Evolutionary conservation across 1,140 invertebrate species (phyloP).

Genomic region (Paralvinella palmiformis): DNA sequence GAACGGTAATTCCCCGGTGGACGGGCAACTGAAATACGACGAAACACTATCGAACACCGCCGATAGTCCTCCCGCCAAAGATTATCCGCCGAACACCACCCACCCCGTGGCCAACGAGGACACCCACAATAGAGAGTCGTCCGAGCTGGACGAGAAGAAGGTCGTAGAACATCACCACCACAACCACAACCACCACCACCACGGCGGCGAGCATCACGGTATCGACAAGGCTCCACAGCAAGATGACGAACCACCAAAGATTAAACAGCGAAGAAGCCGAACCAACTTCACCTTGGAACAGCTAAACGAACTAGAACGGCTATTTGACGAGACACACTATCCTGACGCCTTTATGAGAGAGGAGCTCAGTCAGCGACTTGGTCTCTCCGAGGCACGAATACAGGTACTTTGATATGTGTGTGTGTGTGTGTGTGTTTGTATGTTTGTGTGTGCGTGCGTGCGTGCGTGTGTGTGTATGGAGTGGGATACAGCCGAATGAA

Average conservation of each 20-base stretch:
- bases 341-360: conserved; percentile 46
- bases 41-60: no score
- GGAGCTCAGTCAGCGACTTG: conserved; percentile 35
- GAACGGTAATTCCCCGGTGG: no score
- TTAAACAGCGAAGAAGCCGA: conserved; percentile 70
- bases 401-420: no score
- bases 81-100: background rate
- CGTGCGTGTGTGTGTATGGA: no score
- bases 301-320: conserved; percentile 41
- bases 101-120: background rate
- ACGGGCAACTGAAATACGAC: no score
- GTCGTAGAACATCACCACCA: background rate
- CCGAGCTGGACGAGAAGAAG: background rate
- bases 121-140: background rate
- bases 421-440: no score
- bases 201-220: background rate
- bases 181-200: background rate
- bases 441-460: no score
- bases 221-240: background rate
- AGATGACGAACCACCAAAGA: conserved; percentile 11
- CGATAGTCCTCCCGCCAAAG: no score
- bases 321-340: conserved; percentile 46
- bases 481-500: no score
- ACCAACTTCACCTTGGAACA: conserved; percentile 46
- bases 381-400: conserved; percentile 41